Conservation (phyloP, 2,113 vertebrate genomes). For the Onychostruthus taczanowskii region DNA sequence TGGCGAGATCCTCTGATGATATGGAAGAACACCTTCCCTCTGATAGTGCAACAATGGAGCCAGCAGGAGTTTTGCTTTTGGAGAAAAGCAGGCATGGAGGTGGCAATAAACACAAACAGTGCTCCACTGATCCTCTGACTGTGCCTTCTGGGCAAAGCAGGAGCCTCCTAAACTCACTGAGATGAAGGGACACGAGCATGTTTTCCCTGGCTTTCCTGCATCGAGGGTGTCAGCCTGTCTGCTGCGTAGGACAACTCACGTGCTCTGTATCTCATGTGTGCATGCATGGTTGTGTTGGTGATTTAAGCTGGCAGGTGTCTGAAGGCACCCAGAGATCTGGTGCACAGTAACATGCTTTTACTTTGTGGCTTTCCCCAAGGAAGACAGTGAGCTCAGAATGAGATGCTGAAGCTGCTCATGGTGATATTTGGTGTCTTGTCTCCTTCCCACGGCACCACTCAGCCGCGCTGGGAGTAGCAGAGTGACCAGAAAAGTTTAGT, state of each 20-base stretch:
- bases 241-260: fast-evolving
- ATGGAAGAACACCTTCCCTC: neutral
- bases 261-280: fast-evolving
- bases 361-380: neutral
- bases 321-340: neutral
- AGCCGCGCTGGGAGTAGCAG: fast-evolving
- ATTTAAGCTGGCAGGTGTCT: neutral
- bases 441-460: neutral
- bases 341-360: neutral
- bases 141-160: neutral
- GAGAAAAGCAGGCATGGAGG: neutral
- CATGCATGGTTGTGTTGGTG: neutral
- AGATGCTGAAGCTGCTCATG: neutral
- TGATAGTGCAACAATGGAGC: neutral
- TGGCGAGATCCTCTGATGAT: neutral
- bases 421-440: neutral
- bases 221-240: fast-evolving
- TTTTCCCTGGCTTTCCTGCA: neutral
- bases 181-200: fast-evolving
- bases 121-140: neutral
- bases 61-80: neutral
- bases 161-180: neutral
- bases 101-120: neutral
- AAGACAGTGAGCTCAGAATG: neutral
- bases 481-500: neutral